Evolutionary conservation across 1,140 invertebrate genomes (phyloP).

Genomic region (Oscheius sp.): DNA sequence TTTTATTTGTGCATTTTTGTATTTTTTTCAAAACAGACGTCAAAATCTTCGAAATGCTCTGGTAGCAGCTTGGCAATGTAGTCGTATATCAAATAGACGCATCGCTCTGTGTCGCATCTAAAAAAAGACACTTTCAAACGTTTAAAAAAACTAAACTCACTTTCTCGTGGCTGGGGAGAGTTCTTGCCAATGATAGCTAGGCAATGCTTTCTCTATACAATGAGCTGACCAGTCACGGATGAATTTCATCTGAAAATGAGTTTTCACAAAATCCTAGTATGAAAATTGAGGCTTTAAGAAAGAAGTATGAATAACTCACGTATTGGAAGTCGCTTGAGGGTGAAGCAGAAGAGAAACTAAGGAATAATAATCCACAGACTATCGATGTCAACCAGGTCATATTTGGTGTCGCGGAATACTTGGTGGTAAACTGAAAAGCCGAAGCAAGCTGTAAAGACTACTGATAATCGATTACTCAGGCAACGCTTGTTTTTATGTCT

Average conservation of each 20-base stretch:
- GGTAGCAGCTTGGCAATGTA: neutral
- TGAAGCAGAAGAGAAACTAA: too few species aligned
- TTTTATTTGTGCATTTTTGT: neutral
- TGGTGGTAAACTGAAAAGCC: too few species aligned
- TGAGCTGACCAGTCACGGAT: neutral
- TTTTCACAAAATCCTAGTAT: too few species aligned
- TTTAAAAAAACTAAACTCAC: neutral
- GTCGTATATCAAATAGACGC: constrained; percentile 3
- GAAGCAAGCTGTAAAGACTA: too few species aligned
- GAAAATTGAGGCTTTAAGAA: too few species aligned
- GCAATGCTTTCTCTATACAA: neutral
- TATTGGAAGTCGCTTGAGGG: too few species aligned
- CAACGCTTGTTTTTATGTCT: too few species aligned
- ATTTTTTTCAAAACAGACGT: constrained; percentile 8
- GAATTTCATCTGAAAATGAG: neutral
- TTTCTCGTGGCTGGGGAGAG: neutral
- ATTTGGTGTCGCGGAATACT: too few species aligned
- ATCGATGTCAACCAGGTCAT: too few species aligned
- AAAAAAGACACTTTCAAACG: neutral
- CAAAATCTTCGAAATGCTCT: neutral
- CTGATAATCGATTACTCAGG: too few species aligned
- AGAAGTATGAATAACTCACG: too few species aligned
- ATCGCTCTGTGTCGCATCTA: constrained; percentile 9
- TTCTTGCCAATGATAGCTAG: neutral
- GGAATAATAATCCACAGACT: too few species aligned